A percentile compares a stretch with the other conserved stretches of the same genome.
Evolutionary conservation across 2,797 vertebrate species (phyloP).

Genomic region (Thalassophryne amazonica): DNA sequence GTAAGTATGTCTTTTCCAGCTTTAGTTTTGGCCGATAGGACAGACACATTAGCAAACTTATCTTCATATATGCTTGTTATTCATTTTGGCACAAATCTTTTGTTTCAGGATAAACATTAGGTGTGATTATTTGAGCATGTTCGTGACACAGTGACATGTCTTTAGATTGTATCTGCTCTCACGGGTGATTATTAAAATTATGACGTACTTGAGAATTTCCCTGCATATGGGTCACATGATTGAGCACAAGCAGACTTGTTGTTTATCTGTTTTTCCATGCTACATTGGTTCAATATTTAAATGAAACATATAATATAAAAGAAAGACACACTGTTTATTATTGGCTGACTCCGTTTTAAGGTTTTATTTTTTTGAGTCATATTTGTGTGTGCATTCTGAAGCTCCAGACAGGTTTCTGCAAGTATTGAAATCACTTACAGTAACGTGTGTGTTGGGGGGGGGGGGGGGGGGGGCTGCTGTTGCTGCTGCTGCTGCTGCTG

Average conservation of each 20-base stretch:
- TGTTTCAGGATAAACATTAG: neutral
- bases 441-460: too few relatives aligned
- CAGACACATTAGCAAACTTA: neutral
- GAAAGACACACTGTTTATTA: neutral
- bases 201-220: slow-evolving; percentile 38
- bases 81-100: neutral
- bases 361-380: neutral
- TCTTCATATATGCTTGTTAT: neutral
- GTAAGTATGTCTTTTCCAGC: slow-evolving; percentile 60
- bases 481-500: too few relatives aligned
- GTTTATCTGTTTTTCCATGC: slow-evolving; percentile 7
- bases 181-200: slow-evolving; percentile 3
- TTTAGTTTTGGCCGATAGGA: neutral
- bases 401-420: slow-evolving; percentile 68
- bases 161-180: slow-evolving; percentile 26
- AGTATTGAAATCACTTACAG: slow-evolving; percentile 40
- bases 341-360: neutral
- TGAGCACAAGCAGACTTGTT: neutral
- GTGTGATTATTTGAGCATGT: neutral
- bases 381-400: slow-evolving; percentile 24
- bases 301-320: neutral
- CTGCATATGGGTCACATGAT: slow-evolving; percentile 38
- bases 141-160: neutral
- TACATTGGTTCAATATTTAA: neutral
- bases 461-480: too few relatives aligned